Evolutionary conservation across 1,140 invertebrate genomes (phyloP).

Genomic region (Phocides pigmalion): DNA sequence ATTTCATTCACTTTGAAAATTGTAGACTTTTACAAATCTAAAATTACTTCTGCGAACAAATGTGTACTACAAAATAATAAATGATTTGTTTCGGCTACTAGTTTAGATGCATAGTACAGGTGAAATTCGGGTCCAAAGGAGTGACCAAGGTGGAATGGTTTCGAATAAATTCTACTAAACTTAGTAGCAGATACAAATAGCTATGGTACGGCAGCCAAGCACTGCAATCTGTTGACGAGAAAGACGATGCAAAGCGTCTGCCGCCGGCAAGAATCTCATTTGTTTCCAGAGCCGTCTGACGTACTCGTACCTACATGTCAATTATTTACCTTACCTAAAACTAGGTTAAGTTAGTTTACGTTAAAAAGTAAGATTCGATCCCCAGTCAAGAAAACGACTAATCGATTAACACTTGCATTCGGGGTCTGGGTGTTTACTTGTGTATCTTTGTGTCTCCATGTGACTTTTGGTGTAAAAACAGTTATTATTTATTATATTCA

Average conservation of each 20-base stretch:
- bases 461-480: no score
- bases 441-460: no score
- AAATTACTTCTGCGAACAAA: no score
- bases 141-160: constrained; percentile 24
- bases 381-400: no score
- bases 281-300: constrained; percentile 64
- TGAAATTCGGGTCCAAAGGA: constrained; percentile 13
- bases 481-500: no score
- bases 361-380: no score
- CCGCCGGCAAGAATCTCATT: constrained; percentile 73
- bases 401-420: no score
- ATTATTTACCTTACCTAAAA: constrained; percentile 16
- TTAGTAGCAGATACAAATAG: constrained; percentile 54
- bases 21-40: no score
- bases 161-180: constrained; percentile 24
- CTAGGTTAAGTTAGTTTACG: constrained; percentile 14
- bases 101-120: background rate
- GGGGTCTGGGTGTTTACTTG: no score
- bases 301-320: constrained; percentile 17
- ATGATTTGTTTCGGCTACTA: background rate
- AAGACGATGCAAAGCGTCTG: constrained; percentile 50
- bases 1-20: no score
- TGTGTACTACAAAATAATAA: no score
- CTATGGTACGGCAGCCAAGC: constrained; percentile 44
- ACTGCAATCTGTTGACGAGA: constrained; percentile 60